Evolutionary conservation across 92 coral and sea anemone genomes (phyloP), one percentile per base, ranked within the genome.

Genomic region (Paramuricea clavata): DNA sequence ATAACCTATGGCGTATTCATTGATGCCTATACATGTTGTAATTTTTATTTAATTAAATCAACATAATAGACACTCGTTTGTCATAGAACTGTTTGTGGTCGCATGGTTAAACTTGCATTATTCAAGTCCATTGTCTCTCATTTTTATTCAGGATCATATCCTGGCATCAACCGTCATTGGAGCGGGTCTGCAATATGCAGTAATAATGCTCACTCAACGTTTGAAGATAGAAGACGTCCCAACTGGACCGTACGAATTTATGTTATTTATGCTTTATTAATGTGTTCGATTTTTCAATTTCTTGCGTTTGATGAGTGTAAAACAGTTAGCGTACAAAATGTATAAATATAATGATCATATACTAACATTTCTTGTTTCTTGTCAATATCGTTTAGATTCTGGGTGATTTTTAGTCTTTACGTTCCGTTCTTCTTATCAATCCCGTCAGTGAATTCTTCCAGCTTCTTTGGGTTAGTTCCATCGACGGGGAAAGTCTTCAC

Each of bases 161-260:
- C 89, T 93, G 88, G 91, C 96, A 47, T 94, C 94, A 70, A 85
- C 95, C n/a, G 69, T 91, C 22, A 83, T 95, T 88, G 95, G 98
- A 28, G 91, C 92, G 43, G 98, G 98, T 49, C 85, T 95, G n/a
- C 98, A 94, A 56, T 87, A 90, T 78, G 84, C 88, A n/a, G n/a
- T n/a, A n/a, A 43, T 92, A 12, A 69, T 95, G 49, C 78, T 81
- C 76, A 90, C 83, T 36, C 86, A 78, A 77, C 92, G 91, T 33
- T 70, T 94, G 75, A 93, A 87, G 2, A 75, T 93, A 41, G 92
- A 85, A 12, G 85, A 88, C 3, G 76, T 95, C 21, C 98, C 98
- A 0, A 85, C 98, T 34, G 98, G 98, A 82, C 90, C 93, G 93
- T 95, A 94, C 90, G 93, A 78, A 64, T 91, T 61, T 25, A 2